phyloP scores from a whole-genome alignment of 1,140 invertebrate species.

The Euwallacea fornicatus region DNA sequence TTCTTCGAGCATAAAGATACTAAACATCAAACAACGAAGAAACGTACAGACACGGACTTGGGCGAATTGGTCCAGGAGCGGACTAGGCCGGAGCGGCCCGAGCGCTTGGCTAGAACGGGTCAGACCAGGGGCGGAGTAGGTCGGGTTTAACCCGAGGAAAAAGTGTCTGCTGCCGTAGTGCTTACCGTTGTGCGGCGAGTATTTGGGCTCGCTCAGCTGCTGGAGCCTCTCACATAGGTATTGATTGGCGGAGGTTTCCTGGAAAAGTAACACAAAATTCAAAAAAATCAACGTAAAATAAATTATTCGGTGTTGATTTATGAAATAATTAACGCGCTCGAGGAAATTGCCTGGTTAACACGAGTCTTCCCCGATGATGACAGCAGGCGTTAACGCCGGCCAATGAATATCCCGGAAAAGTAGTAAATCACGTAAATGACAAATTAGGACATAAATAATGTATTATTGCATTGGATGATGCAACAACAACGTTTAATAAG shows the following conservation, averaged over 20 bases:
- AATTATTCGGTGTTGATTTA: conserved; percentile 20
- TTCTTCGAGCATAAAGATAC: too few relatives aligned
- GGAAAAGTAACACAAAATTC: conserved; percentile 43
- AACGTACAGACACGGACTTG: too few relatives aligned
- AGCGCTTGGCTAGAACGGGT: too few relatives aligned
- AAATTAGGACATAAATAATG: conserved; percentile 23
- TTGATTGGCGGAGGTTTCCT: conserved; percentile 56
- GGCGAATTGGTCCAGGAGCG: too few relatives aligned
- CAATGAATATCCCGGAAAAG: conserved; percentile 20
- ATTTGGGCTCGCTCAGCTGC: conserved; percentile 59
- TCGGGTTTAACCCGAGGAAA: too few relatives aligned
- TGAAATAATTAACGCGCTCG: conserved; percentile 19
- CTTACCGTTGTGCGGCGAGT: conserved; percentile 59
- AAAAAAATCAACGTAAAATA: not conserved
- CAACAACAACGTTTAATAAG: too few relatives aligned
- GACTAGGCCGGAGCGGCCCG: too few relatives aligned
- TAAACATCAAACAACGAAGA: too few relatives aligned
- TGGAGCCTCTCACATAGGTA: conserved; percentile 58
- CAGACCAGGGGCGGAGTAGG: too few relatives aligned
- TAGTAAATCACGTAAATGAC: conserved; percentile 7
- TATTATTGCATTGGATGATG: too few relatives aligned
- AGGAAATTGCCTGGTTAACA: conserved; percentile 22
- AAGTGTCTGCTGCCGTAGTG: not conserved
- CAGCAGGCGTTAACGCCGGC: not conserved
- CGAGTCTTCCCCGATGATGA: conserved; percentile 6